Percentiles rank a stretch among this genome's conserved stretches.
phyloP scores from a whole-genome alignment of 2,113 vertebrate species.

The Cottus gobio region DNA sequence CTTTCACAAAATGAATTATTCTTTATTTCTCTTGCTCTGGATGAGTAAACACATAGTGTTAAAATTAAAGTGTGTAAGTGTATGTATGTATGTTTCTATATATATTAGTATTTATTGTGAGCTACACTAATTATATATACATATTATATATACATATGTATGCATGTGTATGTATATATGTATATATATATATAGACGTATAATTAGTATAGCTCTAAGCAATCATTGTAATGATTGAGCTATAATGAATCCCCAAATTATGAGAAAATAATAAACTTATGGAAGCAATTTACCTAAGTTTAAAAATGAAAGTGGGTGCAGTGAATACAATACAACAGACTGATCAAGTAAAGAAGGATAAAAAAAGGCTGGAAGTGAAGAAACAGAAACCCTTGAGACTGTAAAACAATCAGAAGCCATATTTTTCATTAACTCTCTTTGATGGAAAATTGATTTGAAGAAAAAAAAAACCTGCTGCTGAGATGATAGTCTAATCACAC shows the following conservation, averaged over 20 bases:
- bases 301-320: background rate
- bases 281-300: background rate
- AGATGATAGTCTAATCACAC: conserved; percentile 43
- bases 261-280: background rate
- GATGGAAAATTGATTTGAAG: conserved; percentile 59
- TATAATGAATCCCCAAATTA: background rate
- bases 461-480: conserved; percentile 37
- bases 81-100: too few relatives aligned
- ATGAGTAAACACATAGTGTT: conserved; percentile 1
- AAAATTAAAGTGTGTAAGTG: background rate
- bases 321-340: background rate
- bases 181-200: too few relatives aligned
- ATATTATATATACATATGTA: too few relatives aligned
- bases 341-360: background rate
- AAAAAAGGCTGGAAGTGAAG: conserved; percentile 6
- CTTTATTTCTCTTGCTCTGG: conserved; percentile 20
- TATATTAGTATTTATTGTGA: too few relatives aligned
- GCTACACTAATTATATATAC: too few relatives aligned
- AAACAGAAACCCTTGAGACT: conserved; percentile 33
- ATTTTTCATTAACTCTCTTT: conserved; percentile 58
- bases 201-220: too few relatives aligned
- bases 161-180: too few relatives aligned
- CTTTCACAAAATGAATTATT: conserved; percentile 36
- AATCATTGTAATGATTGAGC: background rate
- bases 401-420: conserved; percentile 49